Conservation (phyloP, 2,888 invertebrate species). For the Sympetrum striolatum region DNA sequence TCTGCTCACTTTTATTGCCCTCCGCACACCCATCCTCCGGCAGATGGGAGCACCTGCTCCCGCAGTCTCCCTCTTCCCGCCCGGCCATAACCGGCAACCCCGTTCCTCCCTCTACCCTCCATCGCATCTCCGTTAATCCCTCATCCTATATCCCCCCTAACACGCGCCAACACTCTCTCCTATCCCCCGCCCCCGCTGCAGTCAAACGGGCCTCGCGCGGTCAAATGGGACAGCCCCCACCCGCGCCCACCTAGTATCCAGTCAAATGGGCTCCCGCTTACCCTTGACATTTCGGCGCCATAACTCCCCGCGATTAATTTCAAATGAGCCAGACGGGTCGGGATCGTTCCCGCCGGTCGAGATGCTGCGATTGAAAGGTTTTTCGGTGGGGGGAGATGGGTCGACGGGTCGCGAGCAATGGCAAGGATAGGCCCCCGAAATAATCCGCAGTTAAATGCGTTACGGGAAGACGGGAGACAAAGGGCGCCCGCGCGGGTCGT, state of each 20-base stretch:
- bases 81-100: background rate
- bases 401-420: background rate
- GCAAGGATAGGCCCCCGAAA: background rate
- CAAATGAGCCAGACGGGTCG: conserved; percentile 38
- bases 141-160: background rate
- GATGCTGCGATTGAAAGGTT: background rate
- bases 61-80: background rate
- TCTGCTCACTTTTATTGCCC: conserved; percentile 31
- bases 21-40: background rate
- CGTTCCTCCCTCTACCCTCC: background rate
- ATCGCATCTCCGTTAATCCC: background rate
- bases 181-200: background rate
- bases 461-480: background rate
- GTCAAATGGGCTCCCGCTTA: conserved; percentile 20
- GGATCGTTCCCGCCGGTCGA: background rate
- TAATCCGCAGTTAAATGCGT: conserved; percentile 3
- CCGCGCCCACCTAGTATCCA: background rate
- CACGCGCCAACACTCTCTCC: background rate
- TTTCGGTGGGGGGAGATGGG: background rate
- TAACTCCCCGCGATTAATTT: conserved; percentile 41
- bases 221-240: background rate
- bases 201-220: conserved; percentile 25
- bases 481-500: background rate
- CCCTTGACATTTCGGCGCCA: conserved; percentile 40
- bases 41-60: conserved; percentile 35